Evolutionary conservation across 2,113 vertebrate species (phyloP).

Genomic region (Neoarius graeffei): DNA sequence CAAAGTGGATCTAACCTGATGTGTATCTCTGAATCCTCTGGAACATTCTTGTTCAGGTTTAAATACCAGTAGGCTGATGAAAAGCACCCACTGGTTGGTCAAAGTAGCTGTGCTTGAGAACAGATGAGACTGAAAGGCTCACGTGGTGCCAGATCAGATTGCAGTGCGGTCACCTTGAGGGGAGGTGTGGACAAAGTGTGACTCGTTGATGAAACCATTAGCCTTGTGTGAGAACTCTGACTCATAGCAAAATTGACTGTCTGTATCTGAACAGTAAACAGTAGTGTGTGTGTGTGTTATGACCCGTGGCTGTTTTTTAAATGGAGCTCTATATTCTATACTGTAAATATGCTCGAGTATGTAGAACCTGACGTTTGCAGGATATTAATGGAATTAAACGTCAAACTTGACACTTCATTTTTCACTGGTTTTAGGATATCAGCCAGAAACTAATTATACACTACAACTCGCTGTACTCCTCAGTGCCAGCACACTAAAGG

Average conservation of each 20-base stretch:
- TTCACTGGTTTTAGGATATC: neutral
- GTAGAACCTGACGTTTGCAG: neutral
- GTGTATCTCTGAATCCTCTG: neutral
- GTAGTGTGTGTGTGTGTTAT: neutral
- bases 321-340: neutral
- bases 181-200: slow-evolving; percentile 13
- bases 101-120: neutral
- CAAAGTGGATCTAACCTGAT: neutral
- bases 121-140: neutral
- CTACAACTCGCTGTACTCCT: neutral
- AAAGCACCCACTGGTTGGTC: neutral
- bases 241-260: neutral
- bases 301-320: neutral
- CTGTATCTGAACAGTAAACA: neutral
- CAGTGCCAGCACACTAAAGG: neutral
- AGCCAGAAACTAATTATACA: too few relatives aligned
- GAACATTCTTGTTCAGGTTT: neutral
- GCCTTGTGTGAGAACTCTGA: slow-evolving; percentile 2
- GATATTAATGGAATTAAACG: neutral
- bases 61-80: neutral
- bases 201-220: neutral
- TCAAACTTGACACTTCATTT: neutral
- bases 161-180: slow-evolving; percentile 23
- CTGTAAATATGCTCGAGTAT: neutral
- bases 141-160: neutral